Conservation (phyloP, 2,888 invertebrate genomes). For the Ectemnius continuus region DNA sequence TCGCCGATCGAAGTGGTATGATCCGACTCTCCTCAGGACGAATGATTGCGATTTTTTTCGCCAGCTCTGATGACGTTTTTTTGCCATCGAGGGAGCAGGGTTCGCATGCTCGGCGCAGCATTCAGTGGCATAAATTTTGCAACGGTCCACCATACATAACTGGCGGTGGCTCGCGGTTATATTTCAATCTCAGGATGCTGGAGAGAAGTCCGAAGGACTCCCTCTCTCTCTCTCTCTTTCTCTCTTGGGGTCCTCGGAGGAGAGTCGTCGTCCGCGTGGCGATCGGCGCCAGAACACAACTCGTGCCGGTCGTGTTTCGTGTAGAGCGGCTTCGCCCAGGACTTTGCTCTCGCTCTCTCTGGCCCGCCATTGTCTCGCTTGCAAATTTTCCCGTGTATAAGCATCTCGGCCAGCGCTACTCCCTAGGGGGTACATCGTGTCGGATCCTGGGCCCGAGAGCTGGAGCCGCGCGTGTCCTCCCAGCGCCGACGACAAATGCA, state of each 20-base stretch:
- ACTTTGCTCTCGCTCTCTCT: slow-evolving; percentile 33
- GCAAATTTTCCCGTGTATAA: slow-evolving; percentile 75
- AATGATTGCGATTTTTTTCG: too few relatives aligned
- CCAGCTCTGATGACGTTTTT: too few relatives aligned
- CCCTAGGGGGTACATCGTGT: slow-evolving; percentile 69
- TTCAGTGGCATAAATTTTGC: slow-evolving; percentile 53
- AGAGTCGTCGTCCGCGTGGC: slow-evolving; percentile 39
- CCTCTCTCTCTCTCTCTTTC: too few relatives aligned
- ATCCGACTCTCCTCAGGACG: too few relatives aligned
- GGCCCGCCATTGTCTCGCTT: slow-evolving; percentile 74
- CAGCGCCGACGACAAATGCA: slow-evolving; percentile 60
- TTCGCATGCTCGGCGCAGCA: too few relatives aligned
- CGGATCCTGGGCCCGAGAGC: slow-evolving; percentile 1
- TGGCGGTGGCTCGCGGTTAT: slow-evolving; percentile 67
- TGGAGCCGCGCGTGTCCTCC: slow-evolving; percentile 46
- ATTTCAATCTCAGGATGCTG: slow-evolving; percentile 70
- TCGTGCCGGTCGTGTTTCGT: slow-evolving; percentile 73
- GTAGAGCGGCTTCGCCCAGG: slow-evolving; percentile 40
- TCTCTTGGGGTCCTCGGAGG: slow-evolving; percentile 15
- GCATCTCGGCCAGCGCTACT: slow-evolving; percentile 56
- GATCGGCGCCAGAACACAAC: slow-evolving; percentile 75
- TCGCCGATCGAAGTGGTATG: too few relatives aligned
- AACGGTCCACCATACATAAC: slow-evolving; percentile 65
- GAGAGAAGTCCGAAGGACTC: too few relatives aligned
- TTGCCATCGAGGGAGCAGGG: too few relatives aligned